phyloP scores from a whole-genome alignment of 2,888 invertebrate species.

The Blastobasis lacticolella region DNA sequence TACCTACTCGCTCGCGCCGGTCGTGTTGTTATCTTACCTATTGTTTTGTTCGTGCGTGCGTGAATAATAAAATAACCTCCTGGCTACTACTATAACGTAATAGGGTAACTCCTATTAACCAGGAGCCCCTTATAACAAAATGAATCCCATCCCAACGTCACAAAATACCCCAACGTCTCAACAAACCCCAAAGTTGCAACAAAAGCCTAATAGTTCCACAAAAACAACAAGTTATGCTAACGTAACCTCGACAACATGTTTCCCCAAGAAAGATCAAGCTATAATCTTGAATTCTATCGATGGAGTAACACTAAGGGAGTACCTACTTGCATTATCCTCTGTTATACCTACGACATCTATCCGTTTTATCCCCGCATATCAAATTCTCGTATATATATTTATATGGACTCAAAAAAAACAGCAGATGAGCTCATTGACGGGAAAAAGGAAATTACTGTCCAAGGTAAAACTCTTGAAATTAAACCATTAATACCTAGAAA shows the following conservation, averaged over 20 bases:
- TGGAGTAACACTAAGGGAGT: conserved; percentile 10
- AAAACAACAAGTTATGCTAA: conserved; percentile 7
- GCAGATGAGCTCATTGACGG: conserved; percentile 7
- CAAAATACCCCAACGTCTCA: no score
- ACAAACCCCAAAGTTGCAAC: not conserved
- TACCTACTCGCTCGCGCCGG: not conserved
- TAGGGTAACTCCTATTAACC: not conserved
- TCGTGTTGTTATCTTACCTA: not conserved
- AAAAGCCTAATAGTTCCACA: not conserved
- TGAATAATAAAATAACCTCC: not conserved
- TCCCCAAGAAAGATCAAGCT: conserved; percentile 17
- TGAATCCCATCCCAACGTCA: not conserved
- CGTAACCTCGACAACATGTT: conserved; percentile 5
- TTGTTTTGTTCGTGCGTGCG: not conserved
- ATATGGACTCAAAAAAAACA: conserved; percentile 9
- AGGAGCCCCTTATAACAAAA: not conserved
- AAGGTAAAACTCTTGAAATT: conserved; percentile 11
- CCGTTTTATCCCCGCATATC: conserved; percentile 11
- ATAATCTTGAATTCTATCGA: conserved; percentile 13
- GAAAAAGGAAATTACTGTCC: conserved; percentile 4
- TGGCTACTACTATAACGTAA: not conserved
- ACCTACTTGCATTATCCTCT: conserved; percentile 6
- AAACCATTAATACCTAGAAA: conserved; percentile 14
- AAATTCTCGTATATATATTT: conserved; percentile 12
- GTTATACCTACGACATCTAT: conserved; percentile 5